Conservation (phyloP, 2,888 invertebrate species). For the Caenorhabditis sp. region DNA sequence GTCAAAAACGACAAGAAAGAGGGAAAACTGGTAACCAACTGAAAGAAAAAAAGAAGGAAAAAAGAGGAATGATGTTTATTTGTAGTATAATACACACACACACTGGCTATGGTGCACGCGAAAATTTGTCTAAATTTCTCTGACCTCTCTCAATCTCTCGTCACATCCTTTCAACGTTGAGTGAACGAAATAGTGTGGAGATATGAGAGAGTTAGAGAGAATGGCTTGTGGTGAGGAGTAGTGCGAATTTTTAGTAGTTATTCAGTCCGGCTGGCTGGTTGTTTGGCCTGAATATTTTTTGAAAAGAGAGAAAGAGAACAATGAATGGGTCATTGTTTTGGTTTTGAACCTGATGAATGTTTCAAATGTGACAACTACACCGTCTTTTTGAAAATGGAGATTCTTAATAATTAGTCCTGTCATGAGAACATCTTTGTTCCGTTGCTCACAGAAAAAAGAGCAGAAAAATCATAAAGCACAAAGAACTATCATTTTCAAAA, state of each 20-base stretch:
- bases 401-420: too few relatives aligned
- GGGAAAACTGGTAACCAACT: background rate
- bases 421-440: too few relatives aligned
- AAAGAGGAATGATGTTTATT: background rate
- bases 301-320: background rate
- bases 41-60: background rate
- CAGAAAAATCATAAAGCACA: too few relatives aligned
- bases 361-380: background rate
- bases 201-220: background rate
- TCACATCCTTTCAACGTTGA: background rate
- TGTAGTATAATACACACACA: background rate
- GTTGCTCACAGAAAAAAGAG: too few relatives aligned
- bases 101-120: background rate
- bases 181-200: background rate
- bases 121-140: background rate
- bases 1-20: background rate
- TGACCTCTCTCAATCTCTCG: background rate
- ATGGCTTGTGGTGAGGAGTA: conserved; percentile 1
- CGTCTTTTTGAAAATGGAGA: too few relatives aligned
- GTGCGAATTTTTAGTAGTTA: background rate
- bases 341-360: background rate
- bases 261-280: background rate
- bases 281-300: background rate
- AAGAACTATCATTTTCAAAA: too few relatives aligned
- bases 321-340: background rate